These are phyloP conservation scores for Girardinus metallicus DNA, from an alignment of 2,797 vertebrate genomes.

Conservation along the genomic window DNA sequence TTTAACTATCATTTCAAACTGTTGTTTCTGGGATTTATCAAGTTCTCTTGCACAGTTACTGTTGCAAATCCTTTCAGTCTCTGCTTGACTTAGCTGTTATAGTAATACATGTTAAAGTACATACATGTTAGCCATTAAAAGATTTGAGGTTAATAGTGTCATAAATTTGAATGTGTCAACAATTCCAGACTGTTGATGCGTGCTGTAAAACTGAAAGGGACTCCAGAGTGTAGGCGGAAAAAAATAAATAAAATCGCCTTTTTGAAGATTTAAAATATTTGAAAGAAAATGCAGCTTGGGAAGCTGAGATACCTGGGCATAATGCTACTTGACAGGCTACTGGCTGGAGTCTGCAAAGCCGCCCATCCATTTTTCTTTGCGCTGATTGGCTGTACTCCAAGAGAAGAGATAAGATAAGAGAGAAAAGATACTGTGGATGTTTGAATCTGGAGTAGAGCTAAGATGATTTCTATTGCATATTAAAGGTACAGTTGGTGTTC, in stretches of 20 bases:
- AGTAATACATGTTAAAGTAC: neutral
- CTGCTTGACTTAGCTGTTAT: neutral
- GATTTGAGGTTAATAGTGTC: neutral
- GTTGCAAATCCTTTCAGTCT: neutral
- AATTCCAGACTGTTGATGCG: neutral
- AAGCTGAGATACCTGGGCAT: neutral
- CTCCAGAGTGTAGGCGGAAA: no score
- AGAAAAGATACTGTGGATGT: neutral
- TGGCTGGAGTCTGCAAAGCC: neutral
- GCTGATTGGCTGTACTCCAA: neutral
- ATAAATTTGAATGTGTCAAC: neutral
- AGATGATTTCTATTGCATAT: no score
- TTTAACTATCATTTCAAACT: neutral
- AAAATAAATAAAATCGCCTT: no score
- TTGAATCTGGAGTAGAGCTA: neutral
- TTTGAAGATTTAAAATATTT: neutral
- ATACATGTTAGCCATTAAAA: neutral
- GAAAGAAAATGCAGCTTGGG: neutral
- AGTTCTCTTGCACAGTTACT: neutral
- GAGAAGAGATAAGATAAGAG: neutral
- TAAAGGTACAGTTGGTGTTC: no score
- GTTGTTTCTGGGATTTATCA: neutral
- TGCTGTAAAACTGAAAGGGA: no score
- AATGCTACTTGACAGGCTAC: neutral
- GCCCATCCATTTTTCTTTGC: neutral